phyloP scores from a whole-genome alignment of 2,113 vertebrate genomes.

The Abramis brama region DNA sequence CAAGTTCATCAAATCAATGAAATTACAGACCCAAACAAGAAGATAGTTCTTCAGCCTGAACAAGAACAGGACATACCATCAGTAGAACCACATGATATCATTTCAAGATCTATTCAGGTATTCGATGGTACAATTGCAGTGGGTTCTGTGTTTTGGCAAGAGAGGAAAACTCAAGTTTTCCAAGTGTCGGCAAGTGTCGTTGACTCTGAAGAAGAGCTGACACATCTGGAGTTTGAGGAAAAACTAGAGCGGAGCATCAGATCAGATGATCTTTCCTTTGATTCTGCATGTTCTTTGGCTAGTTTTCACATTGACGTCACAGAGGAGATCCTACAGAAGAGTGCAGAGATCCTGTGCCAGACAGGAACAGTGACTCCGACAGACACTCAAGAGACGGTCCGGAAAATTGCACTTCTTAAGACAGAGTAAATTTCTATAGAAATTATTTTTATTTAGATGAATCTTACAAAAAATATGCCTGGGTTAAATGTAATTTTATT shows the following conservation, averaged over 20 bases:
- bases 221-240: constrained; percentile 4
- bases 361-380: constrained; percentile 37
- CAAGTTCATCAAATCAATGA: background rate
- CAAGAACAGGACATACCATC: background rate
- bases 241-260: constrained; percentile 20
- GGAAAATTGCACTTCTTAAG: constrained; percentile 68
- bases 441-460: background rate
- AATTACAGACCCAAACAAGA: constrained; percentile 15
- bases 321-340: constrained; percentile 61
- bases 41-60: background rate
- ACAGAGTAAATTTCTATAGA: constrained; percentile 56
- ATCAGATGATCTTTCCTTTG: constrained; percentile 43
- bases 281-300: constrained; percentile 55
- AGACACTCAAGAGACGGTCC: constrained; percentile 61
- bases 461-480: background rate
- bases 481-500: background rate
- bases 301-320: constrained; percentile 59
- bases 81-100: background rate
- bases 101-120: constrained; percentile 51
- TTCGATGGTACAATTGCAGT: constrained; percentile 57
- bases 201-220: background rate
- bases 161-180: background rate
- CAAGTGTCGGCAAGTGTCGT: background rate
- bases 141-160: constrained; percentile 58
- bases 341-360: constrained; percentile 63